Conservation (phyloP, 2,113 vertebrate species). For the Saccopteryx bilineata region DNA sequence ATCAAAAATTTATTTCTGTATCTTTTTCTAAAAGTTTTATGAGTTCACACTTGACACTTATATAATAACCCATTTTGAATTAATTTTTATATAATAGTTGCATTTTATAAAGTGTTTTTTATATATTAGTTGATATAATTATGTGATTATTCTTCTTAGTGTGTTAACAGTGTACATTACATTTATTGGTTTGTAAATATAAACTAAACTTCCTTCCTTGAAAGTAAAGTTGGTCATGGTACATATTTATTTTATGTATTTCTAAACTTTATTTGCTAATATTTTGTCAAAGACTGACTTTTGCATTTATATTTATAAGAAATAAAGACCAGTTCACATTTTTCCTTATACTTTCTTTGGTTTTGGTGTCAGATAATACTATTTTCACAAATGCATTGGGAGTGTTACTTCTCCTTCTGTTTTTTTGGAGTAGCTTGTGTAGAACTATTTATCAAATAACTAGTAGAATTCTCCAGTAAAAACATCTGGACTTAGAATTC, state of each 20-base stretch:
- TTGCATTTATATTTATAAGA: not conserved
- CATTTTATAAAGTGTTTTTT: not conserved
- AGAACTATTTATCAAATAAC: not conserved
- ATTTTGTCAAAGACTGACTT: not conserved
- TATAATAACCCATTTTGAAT: not conserved
- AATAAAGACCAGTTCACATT: not conserved
- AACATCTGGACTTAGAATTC: rapidly evolving
- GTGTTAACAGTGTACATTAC: not conserved
- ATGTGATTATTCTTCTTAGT: not conserved
- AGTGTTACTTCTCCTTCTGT: not conserved
- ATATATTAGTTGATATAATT: not conserved
- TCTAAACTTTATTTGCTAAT: not conserved
- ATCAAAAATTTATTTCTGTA: not conserved
- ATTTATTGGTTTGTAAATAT: not conserved
- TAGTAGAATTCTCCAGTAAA: not conserved
- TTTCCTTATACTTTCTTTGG: not conserved
- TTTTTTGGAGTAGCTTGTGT: not conserved
- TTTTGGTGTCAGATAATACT: not conserved
- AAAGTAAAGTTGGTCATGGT: not conserved
- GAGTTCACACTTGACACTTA: not conserved
- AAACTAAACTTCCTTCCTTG: not conserved
- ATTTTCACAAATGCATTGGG: not conserved
- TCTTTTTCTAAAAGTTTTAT: not conserved
- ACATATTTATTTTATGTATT: not conserved
- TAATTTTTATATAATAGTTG: not conserved